Evolutionary conservation across 30 jellyfish, hydroid and myxozoan genomes (phyloP).

Genomic region (Cassiopea xamachana): DNA sequence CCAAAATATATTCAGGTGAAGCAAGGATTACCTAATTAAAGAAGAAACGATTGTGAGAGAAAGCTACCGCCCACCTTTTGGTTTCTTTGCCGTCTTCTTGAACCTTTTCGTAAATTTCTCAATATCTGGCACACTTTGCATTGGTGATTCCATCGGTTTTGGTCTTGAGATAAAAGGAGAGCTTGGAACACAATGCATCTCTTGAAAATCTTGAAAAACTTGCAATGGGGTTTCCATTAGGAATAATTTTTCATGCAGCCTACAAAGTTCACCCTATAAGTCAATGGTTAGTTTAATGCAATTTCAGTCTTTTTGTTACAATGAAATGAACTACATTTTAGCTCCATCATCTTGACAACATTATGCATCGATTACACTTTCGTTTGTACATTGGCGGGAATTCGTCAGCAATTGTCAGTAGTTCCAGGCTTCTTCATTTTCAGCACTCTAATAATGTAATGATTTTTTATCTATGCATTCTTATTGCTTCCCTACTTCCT

Average conservation of each 20-base stretch:
- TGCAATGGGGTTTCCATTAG: neutral
- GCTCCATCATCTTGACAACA: too few relatives aligned
- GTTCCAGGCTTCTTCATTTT: neutral
- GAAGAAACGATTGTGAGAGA: neutral
- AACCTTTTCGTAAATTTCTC: neutral
- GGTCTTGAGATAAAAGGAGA: slow-evolving; percentile 10
- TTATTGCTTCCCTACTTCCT: too few relatives aligned
- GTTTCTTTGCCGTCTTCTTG: too few relatives aligned
- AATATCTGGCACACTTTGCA: slow-evolving; percentile 19
- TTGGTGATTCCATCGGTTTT: neutral
- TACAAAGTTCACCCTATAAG: too few relatives aligned
- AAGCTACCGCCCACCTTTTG: neutral
- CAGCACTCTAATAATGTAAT: neutral
- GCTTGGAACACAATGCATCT: slow-evolving; percentile 27
- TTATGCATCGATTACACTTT: too few relatives aligned
- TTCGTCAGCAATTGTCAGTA: neutral
- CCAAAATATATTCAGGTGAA: too few relatives aligned
- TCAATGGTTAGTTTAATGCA: too few relatives aligned
- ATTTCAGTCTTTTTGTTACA: too few relatives aligned
- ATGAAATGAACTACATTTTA: too few relatives aligned
- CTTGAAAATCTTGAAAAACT: slow-evolving; percentile 8
- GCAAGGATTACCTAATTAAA: too few relatives aligned
- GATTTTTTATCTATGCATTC: neutral
- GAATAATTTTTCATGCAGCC: neutral
- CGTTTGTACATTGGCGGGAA: neutral